Evolutionary conservation across 2,888 invertebrate species (phyloP), one percentile per base, ranked within the genome.

Genomic region (Mellilla xanthometata): DNA sequence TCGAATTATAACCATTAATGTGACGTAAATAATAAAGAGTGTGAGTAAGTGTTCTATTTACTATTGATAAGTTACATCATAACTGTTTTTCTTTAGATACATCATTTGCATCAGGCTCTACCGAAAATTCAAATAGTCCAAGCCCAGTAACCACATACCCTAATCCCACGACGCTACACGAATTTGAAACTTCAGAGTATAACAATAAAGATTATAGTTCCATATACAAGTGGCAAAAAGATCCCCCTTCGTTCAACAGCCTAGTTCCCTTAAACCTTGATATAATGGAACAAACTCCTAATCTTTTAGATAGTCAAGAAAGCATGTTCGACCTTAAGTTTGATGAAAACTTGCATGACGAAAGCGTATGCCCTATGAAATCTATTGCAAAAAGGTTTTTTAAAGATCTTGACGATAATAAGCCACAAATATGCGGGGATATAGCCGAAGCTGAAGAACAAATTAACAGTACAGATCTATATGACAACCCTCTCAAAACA

Each of bases 331-430:
- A 52, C 10, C 22, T 55, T 6, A 50, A 55, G 31, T 27, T 47
- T 3, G 39, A 53, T 9, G 26, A 41, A 5, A 2, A 26, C 0
- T 0, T 45, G 0, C 27, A 27, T 10, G 46, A 46, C 15, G 46
- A 49, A 12, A 78, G 78, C 44, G 19, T 77, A 2, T 78, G 74
- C 42, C 78, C 78, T 2, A 72, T 77, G 69, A 64, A 75, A 31
- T 80, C 73, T 49, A 46, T 72, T 0, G 60, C 62, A 3, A 62
- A 56, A 11, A 58, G 41, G 12, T 35, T 48, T 6, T 11, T n/a
- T 1, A 46, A 42, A 0, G 49, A 51, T 8, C 39, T 50, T 2
- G 33, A 62, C 7, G 54, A 58, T 30, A 47, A 43, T 0, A 55
- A 55, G 22, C 53, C 61, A 3, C 41, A 57, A 6, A 32, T 58